Conservation (phyloP, 1,140 invertebrate genomes). For the Hycleus cichorii region DNA sequence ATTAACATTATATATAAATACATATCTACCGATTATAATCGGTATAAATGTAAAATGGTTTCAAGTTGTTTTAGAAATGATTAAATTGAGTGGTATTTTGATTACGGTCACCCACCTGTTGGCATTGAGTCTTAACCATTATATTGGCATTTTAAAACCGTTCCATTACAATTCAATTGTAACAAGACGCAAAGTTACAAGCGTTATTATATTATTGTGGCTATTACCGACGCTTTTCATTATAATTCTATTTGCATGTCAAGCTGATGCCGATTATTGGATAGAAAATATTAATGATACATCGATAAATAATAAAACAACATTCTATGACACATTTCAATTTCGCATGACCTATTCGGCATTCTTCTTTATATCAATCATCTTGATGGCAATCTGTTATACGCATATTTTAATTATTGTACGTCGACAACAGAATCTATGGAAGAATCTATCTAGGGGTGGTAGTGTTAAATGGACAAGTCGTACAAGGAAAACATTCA, state of each 20-base stretch:
- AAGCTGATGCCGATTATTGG: constrained; percentile 16
- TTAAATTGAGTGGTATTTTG: constrained; percentile 49
- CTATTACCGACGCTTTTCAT: constrained; percentile 47
- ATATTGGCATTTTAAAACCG: constrained; percentile 52
- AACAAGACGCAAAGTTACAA: constrained; percentile 41
- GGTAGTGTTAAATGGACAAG: constrained; percentile 32
- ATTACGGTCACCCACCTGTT: constrained; percentile 58
- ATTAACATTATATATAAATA: constrained; percentile 49
- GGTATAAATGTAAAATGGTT: constrained; percentile 18
- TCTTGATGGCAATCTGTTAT: constrained; percentile 53
- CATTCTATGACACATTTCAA: constrained; percentile 24
- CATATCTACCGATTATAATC: constrained; percentile 35
- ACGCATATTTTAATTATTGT: constrained; percentile 53
- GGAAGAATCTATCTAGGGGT: constrained; percentile 40
- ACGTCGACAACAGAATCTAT: constrained; percentile 44
- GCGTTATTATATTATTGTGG: constrained; percentile 50
- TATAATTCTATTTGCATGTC: constrained; percentile 43
- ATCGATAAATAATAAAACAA: constrained; percentile 5
- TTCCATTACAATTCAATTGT: constrained; percentile 54
- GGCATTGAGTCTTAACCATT: constrained; percentile 61
- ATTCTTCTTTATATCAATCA: constrained; percentile 45
- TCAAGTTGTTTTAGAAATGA: constrained; percentile 42
- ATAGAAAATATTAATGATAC: constrained; percentile 5
- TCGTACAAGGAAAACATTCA: constrained; percentile 7
- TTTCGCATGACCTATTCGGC: constrained; percentile 46